Conservation (phyloP, 2,888 invertebrate species). For the Leptura quadrifasciata region DNA sequence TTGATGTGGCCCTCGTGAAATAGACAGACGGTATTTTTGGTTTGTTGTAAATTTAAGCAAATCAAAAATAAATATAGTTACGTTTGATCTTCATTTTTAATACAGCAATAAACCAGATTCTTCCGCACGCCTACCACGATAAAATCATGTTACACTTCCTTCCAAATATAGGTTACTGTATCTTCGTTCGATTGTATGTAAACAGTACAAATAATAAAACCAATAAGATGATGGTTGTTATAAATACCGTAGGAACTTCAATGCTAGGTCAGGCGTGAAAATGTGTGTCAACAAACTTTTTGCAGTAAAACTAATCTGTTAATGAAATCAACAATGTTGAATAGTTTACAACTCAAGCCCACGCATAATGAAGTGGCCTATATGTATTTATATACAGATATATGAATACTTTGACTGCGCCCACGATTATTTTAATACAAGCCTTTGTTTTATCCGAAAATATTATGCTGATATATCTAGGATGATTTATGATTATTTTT, state of each 20-base stretch:
- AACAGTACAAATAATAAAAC: background rate
- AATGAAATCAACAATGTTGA: constrained; percentile 23
- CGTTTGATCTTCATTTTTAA: background rate
- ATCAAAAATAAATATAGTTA: background rate
- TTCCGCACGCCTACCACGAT: background rate
- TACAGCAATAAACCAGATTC: background rate
- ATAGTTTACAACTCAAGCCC: constrained; percentile 21
- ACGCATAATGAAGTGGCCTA: constrained; percentile 14
- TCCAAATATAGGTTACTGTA: background rate
- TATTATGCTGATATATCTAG: background rate
- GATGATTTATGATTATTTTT: background rate
- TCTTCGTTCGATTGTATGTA: background rate
- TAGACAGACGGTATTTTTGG: too few relatives aligned
- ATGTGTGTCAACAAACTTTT: constrained; percentile 20
- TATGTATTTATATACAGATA: background rate
- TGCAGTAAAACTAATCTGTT: constrained; percentile 25
- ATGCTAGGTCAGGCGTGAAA: constrained; percentile 32
- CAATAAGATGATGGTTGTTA: background rate
- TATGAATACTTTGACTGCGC: background rate
- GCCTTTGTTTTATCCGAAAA: background rate
- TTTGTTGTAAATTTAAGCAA: too few relatives aligned
- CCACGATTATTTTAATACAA: background rate
- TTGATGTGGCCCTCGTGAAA: too few relatives aligned
- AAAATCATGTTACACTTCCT: background rate
- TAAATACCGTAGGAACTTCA: constrained; percentile 18